Base-by-base conservation (phyloP, 1,140 invertebrate species). In the Papilio glaucus region DNA sequence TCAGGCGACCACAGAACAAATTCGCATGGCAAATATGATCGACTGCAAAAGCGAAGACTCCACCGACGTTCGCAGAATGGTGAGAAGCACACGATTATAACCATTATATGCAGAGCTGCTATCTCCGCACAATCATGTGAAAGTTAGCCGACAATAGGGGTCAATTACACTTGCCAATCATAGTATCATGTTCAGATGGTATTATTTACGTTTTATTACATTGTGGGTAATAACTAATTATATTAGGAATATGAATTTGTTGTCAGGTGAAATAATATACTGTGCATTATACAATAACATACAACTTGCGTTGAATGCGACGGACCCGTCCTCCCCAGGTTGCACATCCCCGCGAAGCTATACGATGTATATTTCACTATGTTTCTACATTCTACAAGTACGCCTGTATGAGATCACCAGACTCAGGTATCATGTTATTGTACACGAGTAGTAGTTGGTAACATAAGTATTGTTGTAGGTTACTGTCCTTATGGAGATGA, bases 401-500 rank as follows among this genome's bases (percentile, higher is more conserved):
- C n/a, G n/a, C 38, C 4, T 8, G 4, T 39, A 13, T 13, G 13
- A 41, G 4, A 12, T 13, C 39, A 13, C 12, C 10, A 4, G 13
- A 12, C 39, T 13, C 0, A 4, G n/a, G n/a, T 41, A 13, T 41
- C 12, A 41, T 41, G 39, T 41, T 41, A 41, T 13, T 4, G 37
- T 65, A 6, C 37, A 65, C 39, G 39, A 13, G 39, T 15, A 53
- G 26, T 70, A 37, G 29, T 33, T 33, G 29, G 29, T 6, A 33
- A 33, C 2, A 18, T 12, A 1, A 13, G 0, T 4, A 4, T 4
- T 41, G 10, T 71, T 53, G 7, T 72, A 97, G 91, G 96, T 98
- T 33, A 95, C 95, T 80, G 95, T 96, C 80, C 94, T 98, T 42
- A 96, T 97, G 94, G 96, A 97, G 80, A 95, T 96, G 93, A 97